Base-by-base conservation (phyloP, 2,888 invertebrate genomes). In the Frankliniella fusca region DNA sequence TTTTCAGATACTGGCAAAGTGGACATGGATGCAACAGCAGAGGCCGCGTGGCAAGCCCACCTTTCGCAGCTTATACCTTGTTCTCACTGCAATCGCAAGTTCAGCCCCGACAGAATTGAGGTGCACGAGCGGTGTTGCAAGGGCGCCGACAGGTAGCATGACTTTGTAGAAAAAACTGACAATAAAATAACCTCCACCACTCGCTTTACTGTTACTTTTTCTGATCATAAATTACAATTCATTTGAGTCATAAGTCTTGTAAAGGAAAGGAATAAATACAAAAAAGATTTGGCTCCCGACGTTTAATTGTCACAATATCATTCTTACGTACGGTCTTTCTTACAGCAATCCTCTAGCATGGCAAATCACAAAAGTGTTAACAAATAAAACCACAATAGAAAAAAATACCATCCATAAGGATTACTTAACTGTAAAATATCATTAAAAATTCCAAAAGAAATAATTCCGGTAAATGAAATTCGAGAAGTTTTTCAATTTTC, bases 81-180 rank as follows among this genome's bases (percentile, higher is more conserved):
- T 86, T 87, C 87, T 61, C 89, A 88, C 85, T 93, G 93, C 86
- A 91, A 91, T 12, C 87, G 93, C 48, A 92, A 90, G 80, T 93
- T 93, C 87, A 90, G 91, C 84, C 92, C 92, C 0, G 91, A 93
- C 85, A 87, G 93, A 65, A 88, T 93, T 7, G 87, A 89, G 18
- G 90, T 92, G 3, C 93, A 93, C 86, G 91, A 92, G 85, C 88
- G 90, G 82, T 91, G 90, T 84, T 93, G 93, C 86, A 90, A 89
- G 84, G 89, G 87, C 27, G 81, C 81, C 7, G 23, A 79, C 61
- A 83, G 82, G 27, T 82, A 83, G 70, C 70, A 28, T 27, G n/a
- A 10, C 28, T 54, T 18, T 65, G 80, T 65, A 70, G n/a, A 38
- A n/a, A 15, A 80, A 18, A 38, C 28, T 54, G 23, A 48, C 80